These are phyloP conservation scores for Percopsis omiscomaycus DNA, from an alignment of 2,797 vertebrate genomes.

Conservation along the genomic window DNA sequence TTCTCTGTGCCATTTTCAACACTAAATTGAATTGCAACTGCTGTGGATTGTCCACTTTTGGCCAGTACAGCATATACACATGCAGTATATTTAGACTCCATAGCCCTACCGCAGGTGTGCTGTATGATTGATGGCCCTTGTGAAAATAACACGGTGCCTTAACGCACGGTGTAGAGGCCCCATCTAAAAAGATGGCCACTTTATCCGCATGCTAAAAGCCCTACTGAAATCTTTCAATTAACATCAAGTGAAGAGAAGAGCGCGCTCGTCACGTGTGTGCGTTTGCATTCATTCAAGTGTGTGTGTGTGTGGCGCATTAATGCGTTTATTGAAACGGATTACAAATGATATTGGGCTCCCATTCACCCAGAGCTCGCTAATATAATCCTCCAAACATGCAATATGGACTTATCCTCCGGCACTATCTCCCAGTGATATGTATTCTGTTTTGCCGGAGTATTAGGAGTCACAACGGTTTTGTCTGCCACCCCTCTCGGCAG, in stretches of 20 bases:
- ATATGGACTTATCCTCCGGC: conserved; percentile 63
- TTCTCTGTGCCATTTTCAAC: conserved; percentile 8
- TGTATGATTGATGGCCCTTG: conserved; percentile 48
- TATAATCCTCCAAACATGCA: conserved; percentile 71
- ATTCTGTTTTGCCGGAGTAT: conserved; percentile 60
- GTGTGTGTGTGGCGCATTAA: conserved; percentile 47
- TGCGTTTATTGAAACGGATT: conserved; percentile 68
- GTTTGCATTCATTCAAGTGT: conserved; percentile 26
- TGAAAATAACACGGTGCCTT: conserved; percentile 43
- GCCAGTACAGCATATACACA: conserved; percentile 42
- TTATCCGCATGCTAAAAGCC: conserved; percentile 2
- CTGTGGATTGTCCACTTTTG: conserved; percentile 21
- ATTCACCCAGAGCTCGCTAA: conserved; percentile 68
- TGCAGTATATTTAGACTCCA: conserved; percentile 53
- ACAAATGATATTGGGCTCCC: conserved; percentile 57
- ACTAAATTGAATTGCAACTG: conserved; percentile 40
- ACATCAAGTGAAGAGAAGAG: conserved; percentile 34
- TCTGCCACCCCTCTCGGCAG: conserved; percentile 52
- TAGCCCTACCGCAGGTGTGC: conserved; percentile 37
- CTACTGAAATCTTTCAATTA: background rate
- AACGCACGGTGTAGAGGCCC: conserved; percentile 33
- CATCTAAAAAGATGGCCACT: conserved; percentile 17
- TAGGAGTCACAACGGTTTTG: conserved; percentile 57
- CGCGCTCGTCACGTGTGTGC: conserved; percentile 24
- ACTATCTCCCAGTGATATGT: conserved; percentile 54